A percentile compares a stretch with the other conserved stretches of the same genome.
phyloP scores from a whole-genome alignment of 1,140 invertebrate species.

The Physella acuta region DNA sequence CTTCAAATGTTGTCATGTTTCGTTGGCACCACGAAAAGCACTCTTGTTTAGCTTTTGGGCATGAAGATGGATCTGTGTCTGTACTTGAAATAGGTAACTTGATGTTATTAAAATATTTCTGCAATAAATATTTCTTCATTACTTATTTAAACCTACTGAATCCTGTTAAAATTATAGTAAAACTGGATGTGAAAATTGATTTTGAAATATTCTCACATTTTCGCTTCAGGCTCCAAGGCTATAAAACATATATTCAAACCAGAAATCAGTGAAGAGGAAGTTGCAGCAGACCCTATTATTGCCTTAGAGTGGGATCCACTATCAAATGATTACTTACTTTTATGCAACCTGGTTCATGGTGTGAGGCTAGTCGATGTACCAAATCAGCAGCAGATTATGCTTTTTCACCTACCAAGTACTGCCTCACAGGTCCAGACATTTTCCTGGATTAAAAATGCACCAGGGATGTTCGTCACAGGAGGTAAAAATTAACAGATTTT shows the following conservation, averaged over 20 bases:
- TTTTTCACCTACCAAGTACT: conserved; percentile 56
- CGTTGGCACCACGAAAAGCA: conserved; percentile 54
- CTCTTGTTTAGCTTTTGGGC: conserved; percentile 57
- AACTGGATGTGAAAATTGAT: no score
- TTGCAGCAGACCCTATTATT: conserved; percentile 44
- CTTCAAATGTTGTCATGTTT: conserved; percentile 45
- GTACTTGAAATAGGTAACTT: conserved; percentile 54
- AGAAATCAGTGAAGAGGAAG: conserved; percentile 32
- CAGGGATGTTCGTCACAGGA: conserved; percentile 63
- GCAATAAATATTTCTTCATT: neutral
- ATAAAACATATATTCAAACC: conserved; percentile 37
- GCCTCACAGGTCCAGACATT: conserved; percentile 55
- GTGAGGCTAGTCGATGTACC: conserved; percentile 58
- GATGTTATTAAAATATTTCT: neutral
- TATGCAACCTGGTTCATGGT: conserved; percentile 46
- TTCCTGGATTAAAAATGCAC: conserved; percentile 60
- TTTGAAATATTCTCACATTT: no score
- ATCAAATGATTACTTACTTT: conserved; percentile 60
- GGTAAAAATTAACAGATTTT: conserved; percentile 35
- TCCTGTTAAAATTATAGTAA: no score
- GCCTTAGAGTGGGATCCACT: conserved; percentile 62
- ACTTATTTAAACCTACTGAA: neutral
- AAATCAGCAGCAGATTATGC: conserved; percentile 49
- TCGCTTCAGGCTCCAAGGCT: conserved; percentile 37
- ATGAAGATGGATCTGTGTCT: conserved; percentile 59